Conservation (phyloP, 2,113 vertebrate genomes). For the Phainopepla nitens region DNA sequence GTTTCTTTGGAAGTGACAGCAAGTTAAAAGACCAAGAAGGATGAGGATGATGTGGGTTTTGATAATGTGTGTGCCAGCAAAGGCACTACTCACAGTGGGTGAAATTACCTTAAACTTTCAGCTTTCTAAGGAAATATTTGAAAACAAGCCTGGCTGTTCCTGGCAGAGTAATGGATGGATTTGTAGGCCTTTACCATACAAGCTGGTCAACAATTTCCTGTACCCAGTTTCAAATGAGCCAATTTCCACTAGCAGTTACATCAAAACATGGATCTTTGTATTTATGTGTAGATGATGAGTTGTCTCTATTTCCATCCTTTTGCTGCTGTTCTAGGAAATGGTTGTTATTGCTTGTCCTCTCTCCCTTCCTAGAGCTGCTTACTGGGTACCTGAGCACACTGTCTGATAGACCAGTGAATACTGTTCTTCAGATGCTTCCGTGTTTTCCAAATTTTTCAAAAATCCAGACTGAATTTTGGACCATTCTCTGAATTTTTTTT, state of each 20-base stretch:
- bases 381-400: neutral
- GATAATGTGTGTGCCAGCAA: neutral
- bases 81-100: neutral
- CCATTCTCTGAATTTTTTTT: neutral
- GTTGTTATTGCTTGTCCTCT: neutral
- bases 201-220: neutral
- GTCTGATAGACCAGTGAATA: neutral
- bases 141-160: neutral
- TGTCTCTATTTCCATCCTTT: neutral
- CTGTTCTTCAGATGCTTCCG: neutral
- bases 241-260: neutral
- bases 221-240: neutral
- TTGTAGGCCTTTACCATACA: neutral
- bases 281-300: neutral
- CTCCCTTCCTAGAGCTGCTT: neutral
- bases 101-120: neutral
- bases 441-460: neutral
- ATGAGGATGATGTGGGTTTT: neutral
- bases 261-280: neutral
- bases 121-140: neutral
- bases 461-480: neutral
- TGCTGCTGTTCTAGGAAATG: neutral
- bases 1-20: neutral
- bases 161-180: neutral
- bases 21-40: neutral